A percentile compares a stretch with the other conserved stretches of the same genome.
Evolutionary conservation across 2,797 vertebrate species (phyloP).

Genomic region (Spondyliosoma cantharus): DNA sequence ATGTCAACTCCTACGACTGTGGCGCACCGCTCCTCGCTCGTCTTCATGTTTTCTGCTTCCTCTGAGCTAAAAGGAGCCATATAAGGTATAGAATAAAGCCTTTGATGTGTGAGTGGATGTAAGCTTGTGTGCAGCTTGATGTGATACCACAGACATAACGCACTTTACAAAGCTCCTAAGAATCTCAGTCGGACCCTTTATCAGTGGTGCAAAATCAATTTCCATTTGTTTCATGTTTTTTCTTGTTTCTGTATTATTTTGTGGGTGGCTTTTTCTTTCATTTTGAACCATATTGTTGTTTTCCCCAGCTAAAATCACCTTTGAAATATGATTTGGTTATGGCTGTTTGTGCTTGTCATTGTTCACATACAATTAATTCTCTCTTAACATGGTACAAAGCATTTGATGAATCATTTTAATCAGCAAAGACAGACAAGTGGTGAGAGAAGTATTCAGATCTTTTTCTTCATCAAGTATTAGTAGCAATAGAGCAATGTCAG

Average conservation of each 20-base stretch:
- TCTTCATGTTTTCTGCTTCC: slow-evolving; percentile 36
- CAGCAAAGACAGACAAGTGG: neutral
- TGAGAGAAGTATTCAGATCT: neutral
- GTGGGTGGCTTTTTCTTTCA: slow-evolving; percentile 23
- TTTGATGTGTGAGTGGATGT: slow-evolving; percentile 37
- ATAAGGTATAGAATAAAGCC: slow-evolving; percentile 52
- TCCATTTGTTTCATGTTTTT: slow-evolving; percentile 35
- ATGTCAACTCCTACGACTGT: slow-evolving; percentile 42
- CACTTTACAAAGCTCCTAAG: slow-evolving; percentile 17
- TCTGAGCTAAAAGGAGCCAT: slow-evolving; percentile 56
- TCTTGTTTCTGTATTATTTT: slow-evolving; percentile 27
- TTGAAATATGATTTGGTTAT: slow-evolving; percentile 30
- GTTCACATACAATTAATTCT: slow-evolving; percentile 20
- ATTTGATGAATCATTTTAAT: slow-evolving; percentile 7
- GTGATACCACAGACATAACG: slow-evolving; percentile 25
- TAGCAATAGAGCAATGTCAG: neutral
- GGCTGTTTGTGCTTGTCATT: neutral
- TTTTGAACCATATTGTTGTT: slow-evolving; percentile 23
- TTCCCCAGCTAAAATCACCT: slow-evolving; percentile 5
- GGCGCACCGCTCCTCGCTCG: slow-evolving; percentile 27
- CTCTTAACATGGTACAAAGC: slow-evolving; percentile 14
- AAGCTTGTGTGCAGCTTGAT: slow-evolving; percentile 5
- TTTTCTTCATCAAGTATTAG: neutral
- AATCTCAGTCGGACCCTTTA: slow-evolving; percentile 8
- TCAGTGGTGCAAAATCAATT: slow-evolving; percentile 21